phyloP scores from a whole-genome alignment of 2,113 vertebrate genomes.

The Odocoileus virginianus region DNA sequence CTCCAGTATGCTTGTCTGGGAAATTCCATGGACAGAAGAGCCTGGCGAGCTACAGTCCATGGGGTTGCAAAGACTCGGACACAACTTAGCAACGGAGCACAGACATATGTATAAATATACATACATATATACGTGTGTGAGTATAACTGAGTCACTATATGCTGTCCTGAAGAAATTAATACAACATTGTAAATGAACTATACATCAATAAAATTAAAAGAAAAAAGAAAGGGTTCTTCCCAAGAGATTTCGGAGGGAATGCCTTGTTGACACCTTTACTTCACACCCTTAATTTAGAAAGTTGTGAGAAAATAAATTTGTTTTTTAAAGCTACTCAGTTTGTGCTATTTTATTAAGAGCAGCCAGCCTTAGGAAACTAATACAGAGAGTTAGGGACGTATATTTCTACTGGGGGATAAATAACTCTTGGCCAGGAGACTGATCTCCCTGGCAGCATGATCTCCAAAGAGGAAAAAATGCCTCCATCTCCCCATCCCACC shows the following conservation, averaged over 20 bases:
- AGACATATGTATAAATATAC: not conserved
- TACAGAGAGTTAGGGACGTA: not conserved
- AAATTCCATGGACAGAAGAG: not conserved
- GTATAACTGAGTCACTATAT: not conserved
- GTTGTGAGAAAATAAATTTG: not conserved
- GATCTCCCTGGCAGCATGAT: not conserved
- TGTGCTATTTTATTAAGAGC: not conserved
- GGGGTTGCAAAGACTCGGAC: not conserved
- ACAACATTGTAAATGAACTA: not conserved
- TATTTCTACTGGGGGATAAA: not conserved
- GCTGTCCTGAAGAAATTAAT: not conserved
- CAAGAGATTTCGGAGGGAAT: not conserved
- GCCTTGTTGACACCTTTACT: not conserved
- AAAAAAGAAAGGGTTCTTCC: not conserved
- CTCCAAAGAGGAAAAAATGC: not conserved
- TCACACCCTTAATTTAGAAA: not conserved
- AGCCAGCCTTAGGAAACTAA: not conserved
- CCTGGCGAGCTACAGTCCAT: not conserved
- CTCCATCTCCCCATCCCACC: not conserved
- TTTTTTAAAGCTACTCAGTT: not conserved
- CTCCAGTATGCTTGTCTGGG: not conserved
- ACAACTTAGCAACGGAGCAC: accelerated
- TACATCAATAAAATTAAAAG: not conserved
- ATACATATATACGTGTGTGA: not conserved
- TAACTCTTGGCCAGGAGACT: not conserved